These are phyloP conservation scores for Dromaius novaehollandiae DNA, from an alignment of 2,113 vertebrate species.

Conservation along the genomic window DNA sequence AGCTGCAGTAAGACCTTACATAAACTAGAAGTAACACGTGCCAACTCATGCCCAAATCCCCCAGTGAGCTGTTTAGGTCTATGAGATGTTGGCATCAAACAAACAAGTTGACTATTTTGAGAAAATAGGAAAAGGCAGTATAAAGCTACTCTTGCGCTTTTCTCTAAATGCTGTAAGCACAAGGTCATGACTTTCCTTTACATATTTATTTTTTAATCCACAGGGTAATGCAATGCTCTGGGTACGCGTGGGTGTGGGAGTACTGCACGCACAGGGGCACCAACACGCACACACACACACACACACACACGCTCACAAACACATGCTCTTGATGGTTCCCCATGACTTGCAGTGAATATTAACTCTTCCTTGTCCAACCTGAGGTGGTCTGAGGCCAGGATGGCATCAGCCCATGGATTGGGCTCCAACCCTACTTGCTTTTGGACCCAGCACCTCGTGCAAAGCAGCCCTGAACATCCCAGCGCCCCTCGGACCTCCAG, in stretches of 20 bases:
- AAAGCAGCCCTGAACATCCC: background rate
- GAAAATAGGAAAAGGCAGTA: background rate
- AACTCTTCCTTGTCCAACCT: background rate
- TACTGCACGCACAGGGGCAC: rapidly evolving
- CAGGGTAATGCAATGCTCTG: rapidly evolving
- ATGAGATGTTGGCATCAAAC: background rate
- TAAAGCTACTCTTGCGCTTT: background rate
- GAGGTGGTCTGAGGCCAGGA: too few relatives aligned
- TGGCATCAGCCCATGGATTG: too few relatives aligned
- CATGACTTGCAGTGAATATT: background rate
- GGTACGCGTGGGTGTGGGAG: rapidly evolving
- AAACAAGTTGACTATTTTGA: background rate
- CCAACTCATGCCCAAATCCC: constrained; percentile 17
- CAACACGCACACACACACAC: rapidly evolving
- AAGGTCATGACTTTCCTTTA: background rate
- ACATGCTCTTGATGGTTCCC: too few relatives aligned
- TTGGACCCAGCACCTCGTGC: background rate
- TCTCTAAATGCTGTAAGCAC: background rate
- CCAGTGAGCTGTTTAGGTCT: background rate
- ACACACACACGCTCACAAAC: too few relatives aligned
- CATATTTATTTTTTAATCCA: background rate
- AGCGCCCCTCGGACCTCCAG: background rate
- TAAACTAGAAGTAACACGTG: constrained; percentile 54
- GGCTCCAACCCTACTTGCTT: background rate
- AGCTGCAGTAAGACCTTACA: constrained; percentile 46